Evolutionary conservation across 2,888 invertebrate genomes (phyloP).

Genomic region (Dicyrtomina minuta): DNA sequence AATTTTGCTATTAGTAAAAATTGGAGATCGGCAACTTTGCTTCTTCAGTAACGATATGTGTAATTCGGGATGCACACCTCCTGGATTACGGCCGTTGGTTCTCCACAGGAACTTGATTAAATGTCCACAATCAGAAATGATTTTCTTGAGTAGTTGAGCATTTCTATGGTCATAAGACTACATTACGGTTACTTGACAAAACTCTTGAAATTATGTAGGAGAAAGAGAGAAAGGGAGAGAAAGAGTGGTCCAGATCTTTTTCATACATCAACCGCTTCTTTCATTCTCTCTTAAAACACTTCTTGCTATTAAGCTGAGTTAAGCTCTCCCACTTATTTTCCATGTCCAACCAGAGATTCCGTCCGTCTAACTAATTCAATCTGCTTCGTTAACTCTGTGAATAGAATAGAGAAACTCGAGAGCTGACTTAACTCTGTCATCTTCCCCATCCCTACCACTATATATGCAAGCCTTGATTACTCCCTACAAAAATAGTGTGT

Average conservation of each 20-base stretch:
- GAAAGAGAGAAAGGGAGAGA: conserved; percentile 1
- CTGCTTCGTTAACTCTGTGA: conserved; percentile 19
- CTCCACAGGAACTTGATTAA: conserved; percentile 26
- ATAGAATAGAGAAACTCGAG: conserved; percentile 4
- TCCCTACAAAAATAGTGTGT: conserved; percentile 5
- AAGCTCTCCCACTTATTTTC: conserved; percentile 25
- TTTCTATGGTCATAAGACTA: background rate
- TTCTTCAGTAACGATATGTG: no score
- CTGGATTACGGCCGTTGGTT: background rate
- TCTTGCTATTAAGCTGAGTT: conserved; percentile 12
- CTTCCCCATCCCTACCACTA: background rate
- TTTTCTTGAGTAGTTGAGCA: conserved; percentile 15
- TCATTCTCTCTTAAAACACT: background rate
- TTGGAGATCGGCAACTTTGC: no score
- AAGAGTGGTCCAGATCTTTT: background rate
- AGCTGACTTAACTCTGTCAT: conserved; percentile 17
- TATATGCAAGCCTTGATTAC: no score
- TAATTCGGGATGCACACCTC: background rate
- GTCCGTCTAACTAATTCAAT: conserved; percentile 21
- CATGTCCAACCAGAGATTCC: conserved; percentile 17
- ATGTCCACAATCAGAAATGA: conserved; percentile 32
- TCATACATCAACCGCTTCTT: background rate
- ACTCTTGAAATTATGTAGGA: background rate
- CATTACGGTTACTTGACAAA: conserved; percentile 8
- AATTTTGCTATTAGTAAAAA: no score